Conservation (phyloP, 2,113 vertebrate genomes). For the Cynocephalus volans region DNA sequence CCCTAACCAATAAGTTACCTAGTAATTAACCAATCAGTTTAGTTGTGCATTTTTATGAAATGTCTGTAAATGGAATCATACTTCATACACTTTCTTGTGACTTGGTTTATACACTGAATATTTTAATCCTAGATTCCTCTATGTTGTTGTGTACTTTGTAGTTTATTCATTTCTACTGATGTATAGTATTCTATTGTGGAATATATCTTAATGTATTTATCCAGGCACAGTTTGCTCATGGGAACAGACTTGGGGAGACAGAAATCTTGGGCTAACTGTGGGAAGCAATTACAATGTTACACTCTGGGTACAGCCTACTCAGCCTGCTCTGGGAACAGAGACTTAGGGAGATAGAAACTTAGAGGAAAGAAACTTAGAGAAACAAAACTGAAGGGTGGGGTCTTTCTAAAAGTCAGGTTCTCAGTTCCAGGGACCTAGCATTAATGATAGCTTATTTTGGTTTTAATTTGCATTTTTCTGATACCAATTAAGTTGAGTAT, state of each 20-base stretch:
- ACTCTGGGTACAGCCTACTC: no score
- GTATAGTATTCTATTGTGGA: background rate
- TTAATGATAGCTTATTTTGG: constrained; percentile 1
- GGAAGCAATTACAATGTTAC: no score
- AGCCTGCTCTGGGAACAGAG: no score
- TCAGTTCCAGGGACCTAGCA: background rate
- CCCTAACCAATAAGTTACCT: background rate
- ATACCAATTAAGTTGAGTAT: background rate
- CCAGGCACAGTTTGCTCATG: no score
- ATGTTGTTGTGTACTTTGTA: background rate
- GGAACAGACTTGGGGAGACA: no score
- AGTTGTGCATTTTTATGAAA: background rate
- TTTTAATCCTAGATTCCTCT: constrained; percentile 19
- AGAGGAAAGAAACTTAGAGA: no score
- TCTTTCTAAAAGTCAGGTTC: background rate
- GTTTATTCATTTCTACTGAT: background rate
- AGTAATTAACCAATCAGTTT: constrained; percentile 32
- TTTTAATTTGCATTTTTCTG: background rate
- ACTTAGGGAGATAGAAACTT: no score
- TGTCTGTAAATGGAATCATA: background rate
- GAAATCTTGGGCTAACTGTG: no score
- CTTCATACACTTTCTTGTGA: constrained; percentile 2
- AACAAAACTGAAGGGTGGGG: no score
- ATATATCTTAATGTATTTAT: background rate
- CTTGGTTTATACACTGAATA: background rate